Conservation (phyloP, 1,140 invertebrate species). For the Caenorhabditis tropicalis region DNA sequence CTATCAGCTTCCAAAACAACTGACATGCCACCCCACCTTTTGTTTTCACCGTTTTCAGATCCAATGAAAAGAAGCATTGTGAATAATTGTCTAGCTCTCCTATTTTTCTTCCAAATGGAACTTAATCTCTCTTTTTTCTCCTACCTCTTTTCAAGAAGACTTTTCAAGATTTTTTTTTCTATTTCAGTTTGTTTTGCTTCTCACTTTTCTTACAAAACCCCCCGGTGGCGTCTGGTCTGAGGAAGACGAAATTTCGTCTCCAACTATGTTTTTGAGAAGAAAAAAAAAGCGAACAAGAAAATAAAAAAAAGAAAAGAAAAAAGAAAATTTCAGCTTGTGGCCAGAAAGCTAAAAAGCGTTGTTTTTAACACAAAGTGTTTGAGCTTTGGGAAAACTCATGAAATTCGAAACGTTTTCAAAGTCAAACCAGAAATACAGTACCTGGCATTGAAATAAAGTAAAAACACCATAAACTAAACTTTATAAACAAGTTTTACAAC, state of each 20-base stretch:
- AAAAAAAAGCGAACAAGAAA: background rate
- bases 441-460: background rate
- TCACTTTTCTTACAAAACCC: conserved; percentile 24
- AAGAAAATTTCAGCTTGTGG: conserved; percentile 1
- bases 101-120: background rate
- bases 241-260: background rate
- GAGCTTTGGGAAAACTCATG: background rate
- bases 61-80: background rate
- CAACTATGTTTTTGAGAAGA: background rate
- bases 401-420: background rate
- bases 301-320: conserved; percentile 13
- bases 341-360: background rate
- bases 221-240: conserved; percentile 12
- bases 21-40: too few species aligned
- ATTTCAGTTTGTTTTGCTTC: conserved; percentile 28
- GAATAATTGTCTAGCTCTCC: background rate
- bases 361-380: background rate
- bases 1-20: too few species aligned
- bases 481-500: conserved; percentile 22
- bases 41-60: background rate
- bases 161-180: background rate
- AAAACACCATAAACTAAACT: background rate
- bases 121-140: background rate
- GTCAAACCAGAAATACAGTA: too few species aligned
- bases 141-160: background rate